phyloP scores from a whole-genome alignment of 1,140 invertebrate genomes.

The Steinernema feltiae region DNA sequence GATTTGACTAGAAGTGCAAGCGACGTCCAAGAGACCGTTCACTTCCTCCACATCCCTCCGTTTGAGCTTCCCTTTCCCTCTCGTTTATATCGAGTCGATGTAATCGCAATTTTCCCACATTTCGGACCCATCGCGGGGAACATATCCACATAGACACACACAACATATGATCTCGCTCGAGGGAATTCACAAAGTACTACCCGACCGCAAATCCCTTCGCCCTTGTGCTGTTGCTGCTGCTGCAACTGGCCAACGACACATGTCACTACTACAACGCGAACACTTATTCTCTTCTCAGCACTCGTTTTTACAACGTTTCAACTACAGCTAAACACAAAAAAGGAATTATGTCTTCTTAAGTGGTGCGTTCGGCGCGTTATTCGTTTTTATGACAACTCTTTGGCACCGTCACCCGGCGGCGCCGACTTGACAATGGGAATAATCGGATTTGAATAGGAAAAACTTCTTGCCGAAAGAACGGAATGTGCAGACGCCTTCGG shows the following conservation, averaged over 20 bases:
- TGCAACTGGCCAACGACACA: background rate
- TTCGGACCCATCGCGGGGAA: background rate
- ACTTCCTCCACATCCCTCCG: background rate
- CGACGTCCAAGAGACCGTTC: background rate
- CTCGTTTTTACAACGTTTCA: too few species aligned
- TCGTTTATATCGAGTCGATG: background rate
- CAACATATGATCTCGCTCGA: conserved; percentile 11
- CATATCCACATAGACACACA: background rate
- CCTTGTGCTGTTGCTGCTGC: background rate
- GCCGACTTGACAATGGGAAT: background rate
- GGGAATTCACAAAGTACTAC: conserved; percentile 2
- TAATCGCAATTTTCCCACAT: conserved; percentile 1
- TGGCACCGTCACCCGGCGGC: background rate
- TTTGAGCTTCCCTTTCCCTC: too few species aligned
- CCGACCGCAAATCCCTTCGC: background rate
- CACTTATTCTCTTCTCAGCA: background rate
- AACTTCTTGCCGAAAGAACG: background rate
- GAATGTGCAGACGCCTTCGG: background rate
- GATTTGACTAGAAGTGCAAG: background rate
- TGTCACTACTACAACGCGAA: background rate
- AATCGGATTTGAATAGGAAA: conserved; percentile 7
- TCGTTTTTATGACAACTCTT: too few species aligned
- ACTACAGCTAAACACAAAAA: too few species aligned
- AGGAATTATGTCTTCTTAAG: background rate
- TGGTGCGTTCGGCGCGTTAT: too few species aligned